phyloP scores from a whole-genome alignment of 30 jellyfish, hydroid and myxozoan genomes.

The Hydractinia echinata region DNA sequence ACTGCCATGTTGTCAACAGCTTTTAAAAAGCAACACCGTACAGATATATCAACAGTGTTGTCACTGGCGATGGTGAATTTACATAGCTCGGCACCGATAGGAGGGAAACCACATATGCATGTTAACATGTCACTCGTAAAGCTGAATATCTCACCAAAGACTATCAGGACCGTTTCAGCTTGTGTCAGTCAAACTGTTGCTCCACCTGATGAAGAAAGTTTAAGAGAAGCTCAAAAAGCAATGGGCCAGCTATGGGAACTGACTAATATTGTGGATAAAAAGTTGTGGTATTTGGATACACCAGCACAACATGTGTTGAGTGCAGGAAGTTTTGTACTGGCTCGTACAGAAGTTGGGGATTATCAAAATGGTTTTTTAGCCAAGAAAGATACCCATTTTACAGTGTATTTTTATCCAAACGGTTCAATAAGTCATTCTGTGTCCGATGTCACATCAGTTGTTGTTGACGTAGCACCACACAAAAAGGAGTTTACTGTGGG shows the following conservation, averaged over 20 bases:
- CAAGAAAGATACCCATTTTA: slow-evolving; percentile 77
- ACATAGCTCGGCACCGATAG: slow-evolving; percentile 71
- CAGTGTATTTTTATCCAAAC: slow-evolving; percentile 78
- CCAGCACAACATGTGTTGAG: slow-evolving; percentile 42
- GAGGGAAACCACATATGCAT: slow-evolving; percentile 83
- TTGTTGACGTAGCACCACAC: slow-evolving; percentile 66
- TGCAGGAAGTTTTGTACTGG: slow-evolving; percentile 95
- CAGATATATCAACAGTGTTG: slow-evolving; percentile 60
- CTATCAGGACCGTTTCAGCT: slow-evolving; percentile 71
- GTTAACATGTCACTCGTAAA: slow-evolving; percentile 42
- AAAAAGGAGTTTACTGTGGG: slow-evolving; percentile 70
- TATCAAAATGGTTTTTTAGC: slow-evolving; percentile 81
- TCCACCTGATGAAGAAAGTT: slow-evolving; percentile 9
- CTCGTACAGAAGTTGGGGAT: slow-evolving; percentile 69
- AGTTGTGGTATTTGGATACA: slow-evolving; percentile 32
- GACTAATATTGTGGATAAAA: slow-evolving; percentile 6
- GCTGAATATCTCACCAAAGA: slow-evolving; percentile 73
- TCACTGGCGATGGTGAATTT: slow-evolving; percentile 45
- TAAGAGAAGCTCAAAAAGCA: slow-evolving; percentile 26
- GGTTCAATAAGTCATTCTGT: slow-evolving; percentile 71
- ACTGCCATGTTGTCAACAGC: slow-evolving; percentile 59
- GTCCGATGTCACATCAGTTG: slow-evolving; percentile 68
- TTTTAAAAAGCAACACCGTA: slow-evolving; percentile 57
- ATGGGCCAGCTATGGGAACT: slow-evolving; percentile 28
- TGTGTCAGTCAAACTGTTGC: slow-evolving; percentile 34